Base-by-base conservation (phyloP, 2,888 invertebrate genomes). In the Cynaeus angustus region DNA sequence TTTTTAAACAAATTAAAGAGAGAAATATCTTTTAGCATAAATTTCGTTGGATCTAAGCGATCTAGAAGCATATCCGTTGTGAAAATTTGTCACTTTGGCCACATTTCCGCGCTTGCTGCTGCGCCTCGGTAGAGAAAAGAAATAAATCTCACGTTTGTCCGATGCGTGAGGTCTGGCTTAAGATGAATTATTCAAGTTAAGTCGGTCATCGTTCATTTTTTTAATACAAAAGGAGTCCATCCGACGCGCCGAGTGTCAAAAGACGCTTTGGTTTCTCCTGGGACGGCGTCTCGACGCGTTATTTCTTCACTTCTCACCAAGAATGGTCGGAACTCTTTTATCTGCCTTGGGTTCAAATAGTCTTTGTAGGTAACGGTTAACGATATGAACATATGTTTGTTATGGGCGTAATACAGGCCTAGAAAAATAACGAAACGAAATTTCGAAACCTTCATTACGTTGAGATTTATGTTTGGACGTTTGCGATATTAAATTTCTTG, bases 101-200 rank as follows among this genome's bases (percentile, higher is more conserved):
- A 33, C 33, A 62, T 28, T 46, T 75, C 41, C 41, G 71, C 58
- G 72, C 76, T 72, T 73, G 37, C 41, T 41, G 13, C 41, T 66
- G 74, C 75, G 78, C 74, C 71, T 78, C 80, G 80, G 78, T 81
- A 81, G 79, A 77, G 77, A 56, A 79, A 77, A 79, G 72, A 79
- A 81, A 82, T 83, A 82, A 83, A 83, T 83, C 82, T 81, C 82
- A 76, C 77, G 78, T 75, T 68, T 75, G 80, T 80, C 45, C 58
- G 56, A 59, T 66, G 82, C 81, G 82, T 83, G 83, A 81, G 83
- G 83, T 83, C 81, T 75, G 78, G 74, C 72, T 74, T 62, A 55
- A 73, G 79, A 82, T 83, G 83, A 83, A 83, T 83, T 81, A 82
- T 83, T 82, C 83, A 83, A 77, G 71, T 75, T 14, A 74, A 77